Evolutionary conservation across 2,797 vertebrate species (phyloP).

Genomic region (Manis crassicaudata): DNA sequence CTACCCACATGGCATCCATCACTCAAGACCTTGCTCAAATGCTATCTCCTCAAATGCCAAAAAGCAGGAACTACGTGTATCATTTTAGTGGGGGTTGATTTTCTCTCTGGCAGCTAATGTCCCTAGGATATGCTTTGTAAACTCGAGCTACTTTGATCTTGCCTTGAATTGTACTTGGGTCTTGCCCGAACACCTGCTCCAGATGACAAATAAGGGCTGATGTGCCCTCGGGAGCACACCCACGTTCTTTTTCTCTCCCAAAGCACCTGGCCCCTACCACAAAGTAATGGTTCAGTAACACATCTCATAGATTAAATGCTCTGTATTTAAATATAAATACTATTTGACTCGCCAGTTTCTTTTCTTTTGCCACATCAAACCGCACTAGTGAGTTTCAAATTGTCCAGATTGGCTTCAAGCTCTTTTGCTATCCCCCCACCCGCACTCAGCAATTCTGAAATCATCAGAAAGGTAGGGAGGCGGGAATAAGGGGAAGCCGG

Average conservation of each 20-base stretch:
- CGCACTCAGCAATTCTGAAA: conserved; percentile 24
- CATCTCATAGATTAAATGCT: not conserved
- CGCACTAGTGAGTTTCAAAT: conserved; percentile 16
- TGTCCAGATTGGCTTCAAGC: not conserved
- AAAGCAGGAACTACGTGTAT: not conserved
- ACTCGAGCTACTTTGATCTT: conserved; percentile 26
- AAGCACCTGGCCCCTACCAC: not conserved
- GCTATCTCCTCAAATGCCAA: not conserved
- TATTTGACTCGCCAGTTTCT: not conserved
- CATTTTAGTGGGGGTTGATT: not conserved
- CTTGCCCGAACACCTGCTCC: conserved; percentile 23
- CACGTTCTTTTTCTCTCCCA: not conserved
- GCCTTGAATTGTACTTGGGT: not conserved
- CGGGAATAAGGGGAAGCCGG: not conserved
- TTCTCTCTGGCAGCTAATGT: not conserved
- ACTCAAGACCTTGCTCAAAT: not conserved
- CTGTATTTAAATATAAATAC: not conserved
- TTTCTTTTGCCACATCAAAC: not conserved
- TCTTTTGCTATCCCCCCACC: not conserved
- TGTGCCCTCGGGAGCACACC: not conserved
- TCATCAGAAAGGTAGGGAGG: conserved; percentile 10
- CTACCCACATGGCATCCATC: not conserved
- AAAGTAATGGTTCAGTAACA: not conserved
- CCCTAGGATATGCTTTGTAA: not conserved
- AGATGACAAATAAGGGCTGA: not conserved